Percentiles rank a stretch among this genome's conserved stretches.
These are phyloP conservation scores for Acronicta aceris DNA, from an alignment of 2,888 invertebrate species.

Conservation along the genomic window DNA sequence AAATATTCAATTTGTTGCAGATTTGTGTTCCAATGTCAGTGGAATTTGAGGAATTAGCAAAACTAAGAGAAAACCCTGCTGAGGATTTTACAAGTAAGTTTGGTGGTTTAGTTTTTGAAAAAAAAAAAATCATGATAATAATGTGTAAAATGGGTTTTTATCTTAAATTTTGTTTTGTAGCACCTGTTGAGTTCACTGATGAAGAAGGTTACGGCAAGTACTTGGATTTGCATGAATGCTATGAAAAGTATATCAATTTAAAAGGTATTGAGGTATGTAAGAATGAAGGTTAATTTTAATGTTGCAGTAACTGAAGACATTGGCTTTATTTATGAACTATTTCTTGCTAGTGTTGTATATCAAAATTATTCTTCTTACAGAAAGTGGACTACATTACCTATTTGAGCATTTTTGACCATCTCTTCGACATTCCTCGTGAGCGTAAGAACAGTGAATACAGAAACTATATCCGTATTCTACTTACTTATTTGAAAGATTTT, in stretches of 20 bases:
- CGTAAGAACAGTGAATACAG: conserved; percentile 96
- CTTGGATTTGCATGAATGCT: conserved; percentile 98
- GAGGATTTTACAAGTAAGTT: conserved; percentile 93
- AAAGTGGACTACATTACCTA: conserved; percentile 99
- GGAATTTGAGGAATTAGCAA: conserved; percentile 98
- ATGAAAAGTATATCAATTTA: conserved; percentile 98
- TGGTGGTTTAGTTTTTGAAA: background rate
- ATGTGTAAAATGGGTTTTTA: background rate
- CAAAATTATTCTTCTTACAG: conserved; percentile 68
- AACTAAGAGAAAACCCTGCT: conserved; percentile 96
- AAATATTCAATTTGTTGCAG: conserved; percentile 73
- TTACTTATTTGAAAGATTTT: conserved; percentile 96
- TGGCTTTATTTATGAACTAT: too few species aligned
- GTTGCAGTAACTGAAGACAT: too few species aligned
- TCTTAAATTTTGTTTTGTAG: conserved; percentile 64
- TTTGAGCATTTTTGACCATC: conserved; percentile 97
- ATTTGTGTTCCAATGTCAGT: conserved; percentile 98
- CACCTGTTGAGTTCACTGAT: conserved; percentile 98
- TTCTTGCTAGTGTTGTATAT: background rate
- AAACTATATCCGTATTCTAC: conserved; percentile 94
- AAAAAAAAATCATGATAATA: background rate
- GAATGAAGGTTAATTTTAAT: too few species aligned
- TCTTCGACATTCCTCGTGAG: conserved; percentile 98
- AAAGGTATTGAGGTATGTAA: conserved; percentile 96
- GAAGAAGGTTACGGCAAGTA: conserved; percentile 99